These are phyloP conservation scores for Druon quercuslanigerum DNA, from an alignment of 1,140 invertebrate genomes.

Conservation along the genomic window DNA sequence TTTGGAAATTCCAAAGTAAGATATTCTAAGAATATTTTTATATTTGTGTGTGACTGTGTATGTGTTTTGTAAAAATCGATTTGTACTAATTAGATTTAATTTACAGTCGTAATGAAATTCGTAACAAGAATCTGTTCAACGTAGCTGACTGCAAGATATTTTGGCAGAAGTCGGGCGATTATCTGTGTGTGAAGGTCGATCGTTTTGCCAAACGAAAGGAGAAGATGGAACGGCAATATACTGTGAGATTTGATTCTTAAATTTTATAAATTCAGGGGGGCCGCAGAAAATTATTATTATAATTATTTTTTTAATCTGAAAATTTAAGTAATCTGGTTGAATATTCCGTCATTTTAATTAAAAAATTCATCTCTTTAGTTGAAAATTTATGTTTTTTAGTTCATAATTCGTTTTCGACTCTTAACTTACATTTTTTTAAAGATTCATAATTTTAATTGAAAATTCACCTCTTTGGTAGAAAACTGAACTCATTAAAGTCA, in stretches of 20 bases:
- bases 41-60: background rate
- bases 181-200: constrained; percentile 98
- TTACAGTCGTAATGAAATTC: constrained; percentile 88
- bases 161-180: constrained; percentile 99
- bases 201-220: constrained; percentile 97
- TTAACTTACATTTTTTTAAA: no score
- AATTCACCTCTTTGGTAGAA: no score
- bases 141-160: constrained; percentile 99
- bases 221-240: constrained; percentile 94
- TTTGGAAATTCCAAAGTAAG: constrained; percentile 86
- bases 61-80: no score
- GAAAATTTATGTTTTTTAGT: no score
- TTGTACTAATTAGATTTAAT: constrained; percentile 23
- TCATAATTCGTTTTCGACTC: no score
- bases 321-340: no score
- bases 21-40: constrained; percentile 1
- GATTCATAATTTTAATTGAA: no score
- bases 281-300: no score
- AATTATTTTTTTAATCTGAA: no score
- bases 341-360: no score
- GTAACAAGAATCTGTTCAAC: constrained; percentile 98
- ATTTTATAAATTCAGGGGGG: background rate
- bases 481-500: no score
- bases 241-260: constrained; percentile 76
- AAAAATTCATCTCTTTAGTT: no score